Base-by-base conservation (phyloP, 2,113 vertebrate genomes). In the Entosphenus tridentatus region DNA sequence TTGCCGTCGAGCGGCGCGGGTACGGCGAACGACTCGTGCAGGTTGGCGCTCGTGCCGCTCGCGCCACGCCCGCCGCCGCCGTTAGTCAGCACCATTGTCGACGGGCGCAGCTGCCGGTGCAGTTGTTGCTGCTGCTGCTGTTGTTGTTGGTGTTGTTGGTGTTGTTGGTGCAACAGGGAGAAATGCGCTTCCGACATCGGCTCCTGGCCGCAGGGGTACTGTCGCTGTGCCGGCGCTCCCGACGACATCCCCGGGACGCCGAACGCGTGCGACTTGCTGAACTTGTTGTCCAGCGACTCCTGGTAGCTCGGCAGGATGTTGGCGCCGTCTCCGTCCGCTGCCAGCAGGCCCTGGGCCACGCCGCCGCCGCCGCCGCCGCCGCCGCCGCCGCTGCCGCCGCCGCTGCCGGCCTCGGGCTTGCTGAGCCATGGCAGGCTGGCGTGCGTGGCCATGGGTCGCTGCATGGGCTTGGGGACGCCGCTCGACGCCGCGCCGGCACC, bases 1-100 rank as follows among this genome's bases (percentile, higher is more conserved):
- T 65, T 65, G n/a, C 62, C 62, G 21, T 65, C 62, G 21, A 65
- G 62, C 21, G 62, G 62, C 21, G 62, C 62, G 10, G 62, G 62
- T 11, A 65, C 62, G n/a, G 62, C 62, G 21, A 65, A 65, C 21
- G 62, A n/a, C 10, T 65, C 62, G n/a, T 65, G 62, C 8, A 65
- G 62, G n/a, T 65, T 21, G n/a, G 10, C 39, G 5, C 39, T 39
- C 39, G 39, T 39, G 39, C 39, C 39, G 39, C 39, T 39, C 39
- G 39, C 39, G 39, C 39, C 62, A 65, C n/a, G 10, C n/a, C n/a
- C 62, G 11, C 14, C 59, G 10, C n/a, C 8, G 21, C 62, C 62
- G 21, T 65, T 65, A 2, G 8, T 65, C 62, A 65, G n/a, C 62
- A 65, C 39, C 39, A 39, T 39, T 39, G 39, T 39, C 39, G 39